Base-by-base conservation (phyloP, 2,888 invertebrate species). In the Polietes domitor region DNA sequence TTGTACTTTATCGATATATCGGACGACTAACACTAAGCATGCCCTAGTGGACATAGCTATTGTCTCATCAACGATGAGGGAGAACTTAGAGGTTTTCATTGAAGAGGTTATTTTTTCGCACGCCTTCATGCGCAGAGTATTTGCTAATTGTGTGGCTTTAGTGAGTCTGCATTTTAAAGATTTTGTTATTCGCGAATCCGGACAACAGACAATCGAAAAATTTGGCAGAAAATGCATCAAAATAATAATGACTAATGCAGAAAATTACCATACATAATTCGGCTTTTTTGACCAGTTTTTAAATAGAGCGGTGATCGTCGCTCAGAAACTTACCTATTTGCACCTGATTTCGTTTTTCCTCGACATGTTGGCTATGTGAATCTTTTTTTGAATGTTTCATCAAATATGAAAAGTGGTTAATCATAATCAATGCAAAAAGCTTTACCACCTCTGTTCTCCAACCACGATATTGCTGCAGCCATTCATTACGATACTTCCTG, bases 181-280 rank as follows among this genome's bases (percentile, higher is more conserved):
- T 17, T 74, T 47, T 37, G 83, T 79, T 28, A 83, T 83, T 15
- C 58, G n/a, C 1, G 77, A 82, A 37, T 82, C 82, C 12, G 78
- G 78, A 68, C 78, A 78, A 61, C 82, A 82, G 17, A n/a, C n/a
- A n/a, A n/a, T n/a, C n/a, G n/a, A n/a, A n/a, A n/a, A n/a, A n/a
- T 75, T 58, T 19, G 71, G 82, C 1, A 75, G 47, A 61, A 43
- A 82, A 71, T 72, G 58, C 78, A 81, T 81, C 9, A 78, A 24
- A n/a, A 72, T 28, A 32, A 81, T 80, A 72, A 19, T 81, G 84
- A 10, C 32, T 47, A 32, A 85, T 76, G 41, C 43, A 50, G 76
- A 85, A 85, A 79, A 85, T 81, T 7, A 76, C 76, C n/a, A 82
- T 28, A 12, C 76, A 77, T 21, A 77, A 53, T 55, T 84, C 76